Evolutionary conservation across 2,797 vertebrate genomes (phyloP).

Genomic region (Adelosebastes latens): DNA sequence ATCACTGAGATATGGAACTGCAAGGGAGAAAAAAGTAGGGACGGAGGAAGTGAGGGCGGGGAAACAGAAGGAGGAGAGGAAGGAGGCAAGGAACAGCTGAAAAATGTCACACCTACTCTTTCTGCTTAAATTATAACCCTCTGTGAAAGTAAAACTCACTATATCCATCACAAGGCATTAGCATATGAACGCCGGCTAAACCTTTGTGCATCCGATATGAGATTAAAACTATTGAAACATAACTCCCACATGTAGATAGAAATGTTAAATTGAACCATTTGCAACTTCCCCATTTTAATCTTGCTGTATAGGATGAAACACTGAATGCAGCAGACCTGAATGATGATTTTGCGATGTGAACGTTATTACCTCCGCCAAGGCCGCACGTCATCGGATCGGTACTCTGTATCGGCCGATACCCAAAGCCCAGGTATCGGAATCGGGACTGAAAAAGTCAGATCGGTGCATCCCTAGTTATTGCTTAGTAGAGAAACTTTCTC

Average conservation of each 20-base stretch:
- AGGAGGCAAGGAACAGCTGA: not conserved
- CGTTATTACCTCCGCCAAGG: too few relatives aligned
- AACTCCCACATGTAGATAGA: not conserved
- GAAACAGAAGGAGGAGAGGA: not conserved
- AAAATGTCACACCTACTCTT: constrained; percentile 34
- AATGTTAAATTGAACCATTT: not conserved
- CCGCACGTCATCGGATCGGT: too few relatives aligned
- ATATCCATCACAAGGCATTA: constrained; percentile 17
- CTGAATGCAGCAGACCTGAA: not conserved
- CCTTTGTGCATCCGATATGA: not conserved
- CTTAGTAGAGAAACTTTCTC: not conserved
- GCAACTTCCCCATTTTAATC: not conserved
- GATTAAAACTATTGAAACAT: not conserved
- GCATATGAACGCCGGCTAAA: constrained; percentile 27
- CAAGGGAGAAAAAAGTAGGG: not conserved
- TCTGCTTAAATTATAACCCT: constrained; percentile 18
- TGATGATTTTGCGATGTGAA: not conserved
- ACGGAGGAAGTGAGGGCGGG: not conserved
- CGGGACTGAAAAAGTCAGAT: too few relatives aligned
- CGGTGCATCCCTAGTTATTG: not conserved
- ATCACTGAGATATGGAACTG: constrained; percentile 22
- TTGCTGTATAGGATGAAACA: not conserved
- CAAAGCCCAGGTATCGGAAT: too few relatives aligned
- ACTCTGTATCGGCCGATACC: too few relatives aligned
- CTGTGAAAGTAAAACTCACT: not conserved